phyloP scores from a whole-genome alignment of 2,888 invertebrate species.

The Drosophila melanocephala region DNA sequence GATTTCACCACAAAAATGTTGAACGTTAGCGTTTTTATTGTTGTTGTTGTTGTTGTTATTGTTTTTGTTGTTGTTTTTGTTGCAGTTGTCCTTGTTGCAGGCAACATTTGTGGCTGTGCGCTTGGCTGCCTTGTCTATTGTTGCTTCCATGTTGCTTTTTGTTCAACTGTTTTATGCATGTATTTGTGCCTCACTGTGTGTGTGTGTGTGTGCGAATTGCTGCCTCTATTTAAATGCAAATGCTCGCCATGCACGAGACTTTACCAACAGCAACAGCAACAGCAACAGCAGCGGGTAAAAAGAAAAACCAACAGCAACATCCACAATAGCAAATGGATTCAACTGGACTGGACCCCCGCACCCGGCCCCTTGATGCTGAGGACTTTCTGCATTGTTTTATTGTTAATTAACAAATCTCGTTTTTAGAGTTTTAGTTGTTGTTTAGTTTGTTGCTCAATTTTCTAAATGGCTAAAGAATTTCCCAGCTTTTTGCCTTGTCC shows the following conservation, averaged over 20 bases:
- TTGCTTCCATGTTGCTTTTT: conserved; percentile 70
- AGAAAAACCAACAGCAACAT: conserved; percentile 6
- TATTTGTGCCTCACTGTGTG: conserved; percentile 9
- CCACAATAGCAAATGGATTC: conserved; percentile 34
- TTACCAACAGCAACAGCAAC: conserved; percentile 12
- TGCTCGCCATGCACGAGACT: conserved; percentile 43
- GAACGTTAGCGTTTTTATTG: conserved; percentile 36
- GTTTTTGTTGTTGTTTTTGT: conserved; percentile 26
- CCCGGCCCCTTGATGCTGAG: background rate
- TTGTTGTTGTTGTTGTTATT: conserved; percentile 16
- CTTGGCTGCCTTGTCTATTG: conserved; percentile 72
- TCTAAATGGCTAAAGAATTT: conserved; percentile 56
- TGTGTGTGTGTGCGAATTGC: conserved; percentile 32
- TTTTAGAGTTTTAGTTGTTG: conserved; percentile 52
- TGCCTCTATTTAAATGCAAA: conserved; percentile 79
- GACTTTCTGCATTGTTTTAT: conserved; percentile 61
- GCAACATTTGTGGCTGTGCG: conserved; percentile 75
- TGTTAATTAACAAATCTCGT: conserved; percentile 80
- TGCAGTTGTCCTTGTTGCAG: conserved; percentile 61
- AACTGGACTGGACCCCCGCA: conserved; percentile 7
- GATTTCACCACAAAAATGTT: conserved; percentile 78
- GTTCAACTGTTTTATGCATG: conserved; percentile 46
- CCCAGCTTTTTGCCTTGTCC: conserved; percentile 24
- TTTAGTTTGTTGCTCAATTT: conserved; percentile 50
- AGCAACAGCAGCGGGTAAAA: conserved; percentile 17